Percentiles rank a stretch among this genome's conserved stretches.
phyloP scores from a whole-genome alignment of 2,888 invertebrate genomes.

The Drosophila cognata region DNA sequence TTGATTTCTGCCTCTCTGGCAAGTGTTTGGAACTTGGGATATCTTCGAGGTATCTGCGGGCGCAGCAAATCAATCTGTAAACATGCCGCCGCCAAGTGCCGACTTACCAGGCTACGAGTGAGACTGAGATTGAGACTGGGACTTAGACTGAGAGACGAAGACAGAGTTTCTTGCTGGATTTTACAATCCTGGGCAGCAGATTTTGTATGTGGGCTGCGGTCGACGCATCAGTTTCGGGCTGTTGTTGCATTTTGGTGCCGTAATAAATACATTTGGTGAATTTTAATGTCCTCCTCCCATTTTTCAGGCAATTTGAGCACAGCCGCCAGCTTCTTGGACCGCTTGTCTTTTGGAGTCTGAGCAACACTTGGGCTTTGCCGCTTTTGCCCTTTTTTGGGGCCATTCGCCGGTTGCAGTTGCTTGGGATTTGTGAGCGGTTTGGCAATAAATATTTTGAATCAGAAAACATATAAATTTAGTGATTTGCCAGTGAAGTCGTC shows the following conservation, averaged over 20 bases:
- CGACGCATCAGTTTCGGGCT: conserved; percentile 74
- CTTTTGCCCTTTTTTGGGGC: conserved; percentile 70
- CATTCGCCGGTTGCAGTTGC: conserved; percentile 37
- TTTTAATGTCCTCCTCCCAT: conserved; percentile 83
- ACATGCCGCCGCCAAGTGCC: conserved; percentile 76
- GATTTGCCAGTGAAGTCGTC: conserved; percentile 80
- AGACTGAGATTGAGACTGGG: conserved; percentile 6
- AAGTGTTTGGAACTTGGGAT: conserved; percentile 66
- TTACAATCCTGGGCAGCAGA: conserved; percentile 35
- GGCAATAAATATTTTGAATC: conserved; percentile 84
- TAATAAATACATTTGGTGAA: conserved; percentile 84
- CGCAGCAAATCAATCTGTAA: conserved; percentile 81
- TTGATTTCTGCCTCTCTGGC: conserved; percentile 68
- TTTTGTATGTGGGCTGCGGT: conserved; percentile 54
- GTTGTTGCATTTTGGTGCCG: conserved; percentile 70
- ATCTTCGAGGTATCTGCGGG: conserved; percentile 66
- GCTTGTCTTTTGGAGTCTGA: conserved; percentile 6
- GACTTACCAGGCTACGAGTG: conserved; percentile 36
- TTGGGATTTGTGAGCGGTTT: conserved; percentile 56
- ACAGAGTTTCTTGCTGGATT: conserved; percentile 16
- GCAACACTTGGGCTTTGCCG: conserved; percentile 45
- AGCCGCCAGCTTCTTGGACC: conserved; percentile 34
- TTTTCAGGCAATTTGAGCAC: conserved; percentile 80
- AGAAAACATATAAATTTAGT: conserved; percentile 84
- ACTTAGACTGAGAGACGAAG: conserved; percentile 10